A percentile compares a stretch with the other conserved stretches of the same genome.
Conservation (phyloP, 2,888 invertebrate species). For the Philereme transversata region DNA sequence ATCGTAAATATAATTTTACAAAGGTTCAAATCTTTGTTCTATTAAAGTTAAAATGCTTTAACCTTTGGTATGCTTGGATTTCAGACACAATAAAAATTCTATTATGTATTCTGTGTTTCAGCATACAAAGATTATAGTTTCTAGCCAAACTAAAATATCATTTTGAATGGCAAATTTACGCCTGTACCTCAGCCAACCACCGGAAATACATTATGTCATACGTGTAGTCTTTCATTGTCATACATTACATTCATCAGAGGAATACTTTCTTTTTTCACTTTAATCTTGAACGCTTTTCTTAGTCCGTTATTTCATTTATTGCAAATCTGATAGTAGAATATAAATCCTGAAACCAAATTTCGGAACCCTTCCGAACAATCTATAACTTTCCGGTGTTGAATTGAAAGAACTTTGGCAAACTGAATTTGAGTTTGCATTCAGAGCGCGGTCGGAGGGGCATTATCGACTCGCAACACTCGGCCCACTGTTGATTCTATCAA, state of each 20-base stretch:
- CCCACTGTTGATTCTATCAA: slow-evolving; percentile 79
- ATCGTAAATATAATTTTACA: slow-evolving; percentile 58
- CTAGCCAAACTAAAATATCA: too few species aligned
- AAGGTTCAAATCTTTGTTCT: slow-evolving; percentile 11
- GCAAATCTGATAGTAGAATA: slow-evolving; percentile 43
- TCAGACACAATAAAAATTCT: background rate
- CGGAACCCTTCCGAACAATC: slow-evolving; percentile 71
- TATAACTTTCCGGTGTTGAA: slow-evolving; percentile 70
- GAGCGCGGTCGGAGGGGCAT: slow-evolving; percentile 68
- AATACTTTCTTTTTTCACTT: too few species aligned
- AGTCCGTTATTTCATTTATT: slow-evolving; percentile 1
- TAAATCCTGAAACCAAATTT: slow-evolving; percentile 47
- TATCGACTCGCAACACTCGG: slow-evolving; percentile 71
- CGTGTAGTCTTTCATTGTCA: too few species aligned
- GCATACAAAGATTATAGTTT: too few species aligned
- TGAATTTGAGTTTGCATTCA: slow-evolving; percentile 76
- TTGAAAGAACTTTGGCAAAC: slow-evolving; percentile 71
- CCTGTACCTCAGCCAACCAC: too few species aligned
- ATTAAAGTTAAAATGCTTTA: background rate
- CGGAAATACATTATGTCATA: too few species aligned
- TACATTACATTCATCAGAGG: too few species aligned
- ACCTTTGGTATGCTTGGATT: too few species aligned
- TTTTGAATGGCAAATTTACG: too few species aligned
- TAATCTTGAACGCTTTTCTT: background rate
- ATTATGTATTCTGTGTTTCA: too few species aligned